Conservation (phyloP, 2,888 invertebrate genomes). For the Ametastegia equiseti region DNA sequence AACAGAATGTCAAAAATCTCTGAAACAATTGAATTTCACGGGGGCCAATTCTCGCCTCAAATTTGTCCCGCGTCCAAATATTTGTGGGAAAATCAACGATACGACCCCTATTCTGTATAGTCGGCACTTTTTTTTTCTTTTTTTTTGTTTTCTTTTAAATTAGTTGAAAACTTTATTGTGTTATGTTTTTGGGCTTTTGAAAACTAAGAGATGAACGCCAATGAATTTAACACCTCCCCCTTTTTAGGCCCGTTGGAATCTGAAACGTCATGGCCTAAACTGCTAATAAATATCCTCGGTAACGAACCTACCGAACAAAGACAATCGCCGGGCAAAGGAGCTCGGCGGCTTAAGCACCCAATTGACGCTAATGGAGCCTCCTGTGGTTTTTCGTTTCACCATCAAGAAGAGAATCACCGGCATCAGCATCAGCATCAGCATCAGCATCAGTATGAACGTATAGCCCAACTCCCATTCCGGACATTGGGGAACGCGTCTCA, state of each 20-base stretch:
- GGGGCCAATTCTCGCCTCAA: conserved; percentile 38
- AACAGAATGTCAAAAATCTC: conserved; percentile 5
- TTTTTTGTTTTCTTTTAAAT: not conserved
- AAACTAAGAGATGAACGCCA: not conserved
- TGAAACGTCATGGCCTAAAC: not conserved
- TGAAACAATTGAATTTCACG: conserved; percentile 43
- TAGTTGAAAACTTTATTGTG: not conserved
- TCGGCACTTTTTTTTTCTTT: not conserved
- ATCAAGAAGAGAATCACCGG: not conserved
- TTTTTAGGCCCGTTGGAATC: not conserved
- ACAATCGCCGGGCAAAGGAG: conserved; percentile 8
- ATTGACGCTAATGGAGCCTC: conserved; percentile 44
- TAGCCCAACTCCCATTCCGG: not conserved
- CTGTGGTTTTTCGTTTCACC: conserved; percentile 44
- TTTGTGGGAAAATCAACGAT: conserved; percentile 35
- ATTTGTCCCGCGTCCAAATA: conserved; percentile 21
- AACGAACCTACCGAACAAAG: not conserved
- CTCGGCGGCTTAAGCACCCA: conserved; percentile 42
- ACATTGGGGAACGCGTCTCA: no score
- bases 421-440: conserved; percentile 7
- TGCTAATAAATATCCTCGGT: not conserved
- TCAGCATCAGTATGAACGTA: not conserved
- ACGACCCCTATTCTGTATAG: conserved; percentile 33
- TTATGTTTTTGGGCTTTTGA: not conserved
- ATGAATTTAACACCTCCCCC: not conserved